A percentile compares a stretch with the other conserved stretches of the same genome.
Conservation (phyloP, 1,140 invertebrate genomes). For the Papilio glaucus region DNA sequence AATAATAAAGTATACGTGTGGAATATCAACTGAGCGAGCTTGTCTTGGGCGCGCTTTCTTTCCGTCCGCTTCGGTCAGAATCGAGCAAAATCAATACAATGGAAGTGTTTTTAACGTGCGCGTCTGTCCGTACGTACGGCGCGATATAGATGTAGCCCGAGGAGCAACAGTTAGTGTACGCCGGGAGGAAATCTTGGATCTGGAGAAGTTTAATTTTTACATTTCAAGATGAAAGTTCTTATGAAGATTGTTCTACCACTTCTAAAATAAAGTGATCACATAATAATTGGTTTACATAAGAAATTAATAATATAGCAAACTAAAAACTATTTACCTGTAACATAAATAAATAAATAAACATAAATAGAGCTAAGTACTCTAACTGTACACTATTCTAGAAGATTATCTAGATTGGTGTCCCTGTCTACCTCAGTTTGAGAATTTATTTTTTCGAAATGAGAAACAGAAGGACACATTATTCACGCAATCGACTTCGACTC, state of each 20-base stretch:
- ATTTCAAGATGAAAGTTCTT: neutral
- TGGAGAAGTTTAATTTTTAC: neutral
- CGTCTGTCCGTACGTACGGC: constrained; percentile 55
- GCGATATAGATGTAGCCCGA: constrained; percentile 46
- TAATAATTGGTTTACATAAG: no score
- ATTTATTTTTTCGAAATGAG: no score
- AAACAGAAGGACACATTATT: neutral
- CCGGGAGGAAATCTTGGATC: constrained; percentile 38
- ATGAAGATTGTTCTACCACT: no score
- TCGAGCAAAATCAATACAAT: constrained; percentile 80
- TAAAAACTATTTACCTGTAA: no score
- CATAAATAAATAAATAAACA: no score
- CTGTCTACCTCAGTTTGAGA: no score
- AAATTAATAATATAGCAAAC: no score
- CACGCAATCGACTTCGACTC: constrained; percentile 7
- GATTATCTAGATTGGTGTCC: no score
- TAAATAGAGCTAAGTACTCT: no score
- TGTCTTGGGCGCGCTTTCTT: constrained; percentile 40
- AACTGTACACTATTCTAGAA: no score
- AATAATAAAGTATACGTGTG: neutral
- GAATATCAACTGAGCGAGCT: constrained; percentile 6
- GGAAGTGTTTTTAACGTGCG: constrained; percentile 71
- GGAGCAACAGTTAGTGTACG: constrained; percentile 76
- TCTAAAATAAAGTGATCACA: no score
- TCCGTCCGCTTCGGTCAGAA: constrained; percentile 44